These are phyloP conservation scores for Steinernema feltiae DNA, from an alignment of 1,140 invertebrate genomes.

Conservation along the genomic window DNA sequence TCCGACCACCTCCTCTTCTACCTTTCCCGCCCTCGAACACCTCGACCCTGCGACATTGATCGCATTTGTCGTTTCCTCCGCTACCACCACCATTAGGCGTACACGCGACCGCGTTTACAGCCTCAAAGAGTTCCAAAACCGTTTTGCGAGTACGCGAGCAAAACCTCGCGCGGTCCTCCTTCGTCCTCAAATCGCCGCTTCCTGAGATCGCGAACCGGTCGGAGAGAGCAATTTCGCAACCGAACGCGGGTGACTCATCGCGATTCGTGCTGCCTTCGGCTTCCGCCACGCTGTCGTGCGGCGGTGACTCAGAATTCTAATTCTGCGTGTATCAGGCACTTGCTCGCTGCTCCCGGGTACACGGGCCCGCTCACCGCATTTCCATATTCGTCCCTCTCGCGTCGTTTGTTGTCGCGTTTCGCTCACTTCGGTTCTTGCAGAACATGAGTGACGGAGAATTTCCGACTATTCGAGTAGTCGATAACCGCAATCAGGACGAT, in stretches of 20 bases:
- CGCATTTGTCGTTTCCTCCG: neutral
- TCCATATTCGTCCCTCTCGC: no score
- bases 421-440: neutral
- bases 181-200: neutral
- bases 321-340: no score
- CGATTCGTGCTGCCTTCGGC: no score
- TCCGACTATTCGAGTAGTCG: slow-evolving; percentile 21
- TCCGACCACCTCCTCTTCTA: neutral
- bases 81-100: neutral
- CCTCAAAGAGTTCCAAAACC: no score
- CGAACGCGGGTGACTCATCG: no score
- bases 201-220: neutral
- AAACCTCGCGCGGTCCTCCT: neutral
- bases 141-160: neutral
- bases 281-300: no score
- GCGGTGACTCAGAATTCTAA: no score
- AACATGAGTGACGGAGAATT: neutral
- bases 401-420: no score
- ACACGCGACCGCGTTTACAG: neutral
- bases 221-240: no score
- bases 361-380: no score
- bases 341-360: no score
- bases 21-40: neutral
- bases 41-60: neutral
- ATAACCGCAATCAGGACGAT: slow-evolving; percentile 26